phyloP scores from a whole-genome alignment of 2,888 invertebrate species.

The Adelphocoris suturalis region DNA sequence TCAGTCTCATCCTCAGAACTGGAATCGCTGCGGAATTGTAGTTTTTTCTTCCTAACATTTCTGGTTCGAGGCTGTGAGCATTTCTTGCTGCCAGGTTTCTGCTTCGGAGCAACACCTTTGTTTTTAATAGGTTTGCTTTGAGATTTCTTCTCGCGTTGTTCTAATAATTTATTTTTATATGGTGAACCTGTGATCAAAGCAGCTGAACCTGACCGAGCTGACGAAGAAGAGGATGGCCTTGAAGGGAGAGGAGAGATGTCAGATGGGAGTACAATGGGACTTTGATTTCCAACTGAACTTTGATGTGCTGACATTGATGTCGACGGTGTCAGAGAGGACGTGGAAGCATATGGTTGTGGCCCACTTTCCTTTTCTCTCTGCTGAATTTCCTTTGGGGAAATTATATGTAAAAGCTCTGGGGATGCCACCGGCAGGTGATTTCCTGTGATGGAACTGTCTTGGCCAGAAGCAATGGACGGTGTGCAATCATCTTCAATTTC shows the following conservation, averaged over 20 bases:
- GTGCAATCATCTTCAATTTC: conserved; percentile 18
- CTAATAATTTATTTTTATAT: conserved; percentile 14
- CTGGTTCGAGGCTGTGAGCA: conserved; percentile 4
- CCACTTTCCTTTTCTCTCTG: conserved; percentile 33
- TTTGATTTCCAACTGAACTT: no score
- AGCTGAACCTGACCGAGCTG: conserved; percentile 14
- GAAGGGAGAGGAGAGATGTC: conserved; percentile 7
- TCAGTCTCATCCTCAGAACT: conserved; percentile 8
- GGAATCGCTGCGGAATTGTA: conserved; percentile 15
- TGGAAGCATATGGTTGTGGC: conserved; percentile 26
- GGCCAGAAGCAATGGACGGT: conserved; percentile 12
- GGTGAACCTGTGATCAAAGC: conserved; percentile 7
- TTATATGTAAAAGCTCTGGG: conserved; percentile 39
- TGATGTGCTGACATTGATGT: no score
- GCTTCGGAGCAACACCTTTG: background rate
- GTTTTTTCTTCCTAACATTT: conserved; percentile 25
- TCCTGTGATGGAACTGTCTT: conserved; percentile 42
- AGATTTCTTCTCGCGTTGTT: conserved; percentile 17
- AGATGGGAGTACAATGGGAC: conserved; percentile 1
- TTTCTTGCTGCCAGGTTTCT: conserved; percentile 25
- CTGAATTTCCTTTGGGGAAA: conserved; percentile 42
- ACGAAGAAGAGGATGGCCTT: no score
- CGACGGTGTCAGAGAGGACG: conserved; percentile 24
- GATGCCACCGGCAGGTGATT: conserved; percentile 30
- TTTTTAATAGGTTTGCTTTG: background rate